Base-by-base conservation (phyloP, 2,888 invertebrate species). In the Ophion ellenae region DNA sequence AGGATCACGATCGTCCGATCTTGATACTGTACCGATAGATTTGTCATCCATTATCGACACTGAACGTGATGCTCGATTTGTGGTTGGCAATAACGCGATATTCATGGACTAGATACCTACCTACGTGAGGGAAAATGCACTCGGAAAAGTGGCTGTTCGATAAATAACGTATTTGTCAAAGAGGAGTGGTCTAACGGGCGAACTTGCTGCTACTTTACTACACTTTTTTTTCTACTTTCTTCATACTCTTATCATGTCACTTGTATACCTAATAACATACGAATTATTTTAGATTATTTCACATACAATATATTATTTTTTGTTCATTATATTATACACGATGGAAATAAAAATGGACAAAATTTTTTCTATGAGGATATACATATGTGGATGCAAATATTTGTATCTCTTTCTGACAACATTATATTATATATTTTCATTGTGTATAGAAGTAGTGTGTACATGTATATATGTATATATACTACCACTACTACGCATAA, bases 31-130 rank as follows among this genome's bases (percentile, higher is more conserved):
- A n/a, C 47, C 47, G 89, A 91, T 92, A 91, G 91, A 92, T 92
- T 92, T 90, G 91, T 91, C 90, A 74, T 75, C 66, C 74, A 45
- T 61, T 63, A 61, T 53, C 53, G 63, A 63, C 40, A 89, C 89
- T 90, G 91, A 90, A 89, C 89, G 90, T 89, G 91, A 90, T 90
- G 90, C 89, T 90, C 89, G 91, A 91, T 92, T 91, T 57, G 74
- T 71, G 73, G 40, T 61, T 86, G 82, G 87, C 88, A 89, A 91
- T 90, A 86, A 87, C 85, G 87, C 47, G 75, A 64, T 75, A 36
- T 40, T 70, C 69, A 47, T 53, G 81, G 32, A 69, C 83, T 79
- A 75, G 63, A 75, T 81, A 85, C 67, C 74, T 74, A 69, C 67
- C 66, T 59, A 75, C 82, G 82, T 64, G 82, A 79, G 78, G 82